Evolutionary conservation across 2,797 vertebrate species (phyloP).

Genomic region (Falco novaeseelandiae): DNA sequence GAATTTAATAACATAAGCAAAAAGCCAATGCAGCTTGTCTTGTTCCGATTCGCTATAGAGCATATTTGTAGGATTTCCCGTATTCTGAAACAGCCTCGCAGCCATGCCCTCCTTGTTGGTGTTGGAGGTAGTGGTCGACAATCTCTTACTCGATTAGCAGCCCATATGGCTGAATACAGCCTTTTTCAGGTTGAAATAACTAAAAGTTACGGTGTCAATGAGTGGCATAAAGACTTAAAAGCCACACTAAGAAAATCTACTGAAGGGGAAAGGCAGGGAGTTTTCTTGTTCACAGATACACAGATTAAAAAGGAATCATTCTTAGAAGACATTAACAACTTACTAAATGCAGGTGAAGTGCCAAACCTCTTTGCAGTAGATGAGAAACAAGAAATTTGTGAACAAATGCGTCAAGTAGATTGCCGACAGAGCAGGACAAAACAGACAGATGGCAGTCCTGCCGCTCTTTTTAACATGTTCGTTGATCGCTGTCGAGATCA

Average conservation of each 20-base stretch:
- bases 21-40: constrained; percentile 89
- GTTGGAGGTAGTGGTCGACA: constrained; percentile 91
- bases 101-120: constrained; percentile 89
- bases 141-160: constrained; percentile 88
- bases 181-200: constrained; percentile 91
- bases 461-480: constrained; percentile 92
- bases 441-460: constrained; percentile 88
- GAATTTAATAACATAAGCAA: constrained; percentile 91
- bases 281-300: constrained; percentile 91
- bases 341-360: constrained; percentile 92
- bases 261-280: constrained; percentile 83
- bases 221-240: constrained; percentile 91
- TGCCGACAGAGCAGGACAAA: constrained; percentile 85
- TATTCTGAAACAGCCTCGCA: constrained; percentile 89
- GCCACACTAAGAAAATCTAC: constrained; percentile 84
- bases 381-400: constrained; percentile 90
- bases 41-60: constrained; percentile 93
- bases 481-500: constrained; percentile 88
- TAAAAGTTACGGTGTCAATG: constrained; percentile 83
- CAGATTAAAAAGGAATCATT: constrained; percentile 93
- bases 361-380: constrained; percentile 89
- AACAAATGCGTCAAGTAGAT: constrained; percentile 87
- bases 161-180: constrained; percentile 87
- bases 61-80: constrained; percentile 91
- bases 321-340: constrained; percentile 90